Evolutionary conservation across 1,140 invertebrate species (phyloP), one percentile per base, ranked within the genome.

Genomic region (Microplitis mediator): DNA sequence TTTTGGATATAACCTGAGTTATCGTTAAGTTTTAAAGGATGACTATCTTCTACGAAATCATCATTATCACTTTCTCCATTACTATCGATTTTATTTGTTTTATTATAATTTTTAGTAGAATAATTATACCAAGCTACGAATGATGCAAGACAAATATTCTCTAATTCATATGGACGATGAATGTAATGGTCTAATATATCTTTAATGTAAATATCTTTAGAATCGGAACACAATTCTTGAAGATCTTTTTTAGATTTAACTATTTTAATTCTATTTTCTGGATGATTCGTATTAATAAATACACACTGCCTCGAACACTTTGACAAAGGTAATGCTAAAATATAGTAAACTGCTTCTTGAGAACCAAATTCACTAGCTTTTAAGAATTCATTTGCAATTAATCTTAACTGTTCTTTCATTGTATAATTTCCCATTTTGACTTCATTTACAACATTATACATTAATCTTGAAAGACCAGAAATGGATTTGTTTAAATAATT

Each of bases 341-440:
- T 32, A 63, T 77, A 69, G 61, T 74, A 80, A 14, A 73, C 77
- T 16, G 79, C 81, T 75, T 84, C 82, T 77, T 85, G 80, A 13
- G 76, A 35, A 13, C 11, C 32, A 13, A 64, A 35, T 64, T 14
- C 62, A 9, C n/a, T 35, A 36, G 36, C 62, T n/a, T 45, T 71
- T 31, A 34, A 64, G 35, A 31, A 51, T 4, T 5, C 36, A 39
- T 39, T 39, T 39, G 36, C 36, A 39, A 36, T 61, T 35, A 60
- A 9, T 79, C 71, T 54, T 79, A 80, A 74, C 80, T 77, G 1
- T 79, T 67, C 8, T 81, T 76, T 80, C 64, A 69, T n/a, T n/a
- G n/a, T n/a, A n/a, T n/a, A n/a, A n/a, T n/a, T n/a, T n/a, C n/a
- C n/a, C n/a, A n/a, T n/a, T n/a, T n/a, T n/a, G n/a, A n/a, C n/a